A percentile compares a stretch with the other conserved stretches of the same genome.
Conservation (phyloP, 2,113 vertebrate species). For the Microcebus griseorufus region DNA sequence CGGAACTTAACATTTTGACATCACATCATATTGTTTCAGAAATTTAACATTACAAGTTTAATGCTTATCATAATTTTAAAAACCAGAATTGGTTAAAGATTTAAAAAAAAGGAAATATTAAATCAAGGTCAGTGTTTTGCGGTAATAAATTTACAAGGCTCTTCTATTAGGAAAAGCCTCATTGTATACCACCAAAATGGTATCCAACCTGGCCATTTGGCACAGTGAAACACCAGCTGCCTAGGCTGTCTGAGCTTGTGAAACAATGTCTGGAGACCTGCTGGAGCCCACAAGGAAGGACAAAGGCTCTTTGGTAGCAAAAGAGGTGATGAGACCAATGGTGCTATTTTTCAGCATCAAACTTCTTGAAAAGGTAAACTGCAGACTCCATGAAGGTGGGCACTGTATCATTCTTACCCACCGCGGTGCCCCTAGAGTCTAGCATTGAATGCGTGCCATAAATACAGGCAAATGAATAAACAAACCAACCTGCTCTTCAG, state of each 20-base stretch:
- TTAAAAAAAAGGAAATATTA: neutral
- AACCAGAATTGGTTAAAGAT: neutral
- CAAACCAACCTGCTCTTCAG: neutral
- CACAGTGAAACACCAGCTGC: neutral
- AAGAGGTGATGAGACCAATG: neutral
- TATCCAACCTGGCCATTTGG: neutral
- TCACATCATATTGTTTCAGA: neutral
- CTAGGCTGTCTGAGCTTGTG: neutral
- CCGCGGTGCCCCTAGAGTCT: neutral
- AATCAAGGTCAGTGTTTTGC: neutral
- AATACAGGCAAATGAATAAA: neutral
- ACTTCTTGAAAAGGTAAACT: constrained; percentile 2
- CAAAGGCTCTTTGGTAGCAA: neutral
- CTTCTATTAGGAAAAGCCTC: neutral
- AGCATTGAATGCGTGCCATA: neutral
- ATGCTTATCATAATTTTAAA: neutral
- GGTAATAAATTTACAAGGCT: neutral
- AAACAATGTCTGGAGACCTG: neutral
- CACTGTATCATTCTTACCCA: neutral
- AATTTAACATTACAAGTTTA: neutral
- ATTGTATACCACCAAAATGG: neutral
- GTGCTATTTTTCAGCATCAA: neutral
- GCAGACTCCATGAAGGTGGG: neutral
- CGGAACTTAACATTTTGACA: neutral
- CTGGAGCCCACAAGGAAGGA: neutral